These are phyloP conservation scores for Papilio aristodemus DNA, from an alignment of 1,140 invertebrate genomes.

Conservation along the genomic window DNA sequence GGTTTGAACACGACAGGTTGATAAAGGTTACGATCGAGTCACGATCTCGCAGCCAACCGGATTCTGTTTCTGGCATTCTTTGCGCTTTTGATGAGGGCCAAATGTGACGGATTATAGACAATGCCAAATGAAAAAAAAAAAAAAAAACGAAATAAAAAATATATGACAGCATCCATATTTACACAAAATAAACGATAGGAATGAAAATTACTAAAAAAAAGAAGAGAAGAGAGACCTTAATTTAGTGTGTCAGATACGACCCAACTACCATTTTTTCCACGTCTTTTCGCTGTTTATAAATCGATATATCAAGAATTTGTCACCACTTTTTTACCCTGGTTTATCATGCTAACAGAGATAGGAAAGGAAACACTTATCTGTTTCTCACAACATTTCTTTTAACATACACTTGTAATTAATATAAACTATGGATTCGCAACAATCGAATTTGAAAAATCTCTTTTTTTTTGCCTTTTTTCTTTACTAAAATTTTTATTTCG, in stretches of 20 bases:
- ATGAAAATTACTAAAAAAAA: too few relatives aligned
- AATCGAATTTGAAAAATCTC: too few relatives aligned
- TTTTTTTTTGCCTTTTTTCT: too few relatives aligned
- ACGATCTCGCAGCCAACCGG: conserved; percentile 1
- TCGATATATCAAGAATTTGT: background rate
- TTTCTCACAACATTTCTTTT: background rate
- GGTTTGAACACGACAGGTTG: background rate
- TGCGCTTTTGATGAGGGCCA: background rate
- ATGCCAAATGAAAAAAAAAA: too few relatives aligned
- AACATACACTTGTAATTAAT: too few relatives aligned
- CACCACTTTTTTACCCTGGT: background rate
- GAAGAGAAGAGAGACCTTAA: too few relatives aligned
- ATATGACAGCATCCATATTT: too few relatives aligned
- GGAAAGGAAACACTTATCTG: background rate
- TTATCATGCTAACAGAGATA: background rate
- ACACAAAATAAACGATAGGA: too few relatives aligned
- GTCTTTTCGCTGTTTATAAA: background rate
- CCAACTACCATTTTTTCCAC: too few relatives aligned
- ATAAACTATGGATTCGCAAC: too few relatives aligned
- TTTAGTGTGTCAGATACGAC: too few relatives aligned
- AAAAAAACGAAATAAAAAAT: too few relatives aligned
- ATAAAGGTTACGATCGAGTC: conserved; percentile 16
- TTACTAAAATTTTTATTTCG: background rate
- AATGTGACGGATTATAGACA: background rate
- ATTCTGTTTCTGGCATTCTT: conserved; percentile 20